phyloP scores from a whole-genome alignment of 2,113 vertebrate genomes.

The Rhadina sibilatrix region DNA sequence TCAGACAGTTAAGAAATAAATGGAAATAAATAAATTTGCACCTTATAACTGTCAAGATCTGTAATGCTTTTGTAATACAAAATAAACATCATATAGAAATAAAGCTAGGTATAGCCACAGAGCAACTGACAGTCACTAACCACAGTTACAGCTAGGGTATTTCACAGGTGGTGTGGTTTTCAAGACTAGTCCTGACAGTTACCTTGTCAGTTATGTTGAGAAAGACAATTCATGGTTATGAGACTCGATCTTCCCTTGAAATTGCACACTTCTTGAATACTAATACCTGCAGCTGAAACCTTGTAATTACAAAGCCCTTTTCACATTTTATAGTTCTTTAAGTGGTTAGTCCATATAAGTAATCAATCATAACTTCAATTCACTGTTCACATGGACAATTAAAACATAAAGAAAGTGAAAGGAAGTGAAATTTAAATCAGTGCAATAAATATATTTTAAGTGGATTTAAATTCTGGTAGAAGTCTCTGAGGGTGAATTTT shows the following conservation, averaged over 20 bases:
- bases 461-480: neutral
- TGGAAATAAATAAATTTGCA: neutral
- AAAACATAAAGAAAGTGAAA: constrained; percentile 32
- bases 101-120: neutral
- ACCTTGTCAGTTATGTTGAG: neutral
- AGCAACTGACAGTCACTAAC: neutral
- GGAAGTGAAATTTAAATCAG: neutral
- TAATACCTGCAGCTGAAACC: constrained; percentile 19
- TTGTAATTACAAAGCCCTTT: neutral
- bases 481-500: constrained; percentile 1
- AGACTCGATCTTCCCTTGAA: neutral
- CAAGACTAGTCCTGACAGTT: neutral
- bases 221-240: neutral
- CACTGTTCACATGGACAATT: neutral
- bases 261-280: constrained; percentile 18
- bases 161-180: neutral
- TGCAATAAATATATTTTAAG: neutral
- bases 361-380: constrained; percentile 1
- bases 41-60: neutral
- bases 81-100: neutral
- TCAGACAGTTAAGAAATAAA: neutral
- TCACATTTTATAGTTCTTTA: constrained; percentile 13
- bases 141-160: neutral
- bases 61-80: neutral
- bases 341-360: neutral